Conservation (phyloP, 2,888 invertebrate species). For the Dicycla oo region DNA sequence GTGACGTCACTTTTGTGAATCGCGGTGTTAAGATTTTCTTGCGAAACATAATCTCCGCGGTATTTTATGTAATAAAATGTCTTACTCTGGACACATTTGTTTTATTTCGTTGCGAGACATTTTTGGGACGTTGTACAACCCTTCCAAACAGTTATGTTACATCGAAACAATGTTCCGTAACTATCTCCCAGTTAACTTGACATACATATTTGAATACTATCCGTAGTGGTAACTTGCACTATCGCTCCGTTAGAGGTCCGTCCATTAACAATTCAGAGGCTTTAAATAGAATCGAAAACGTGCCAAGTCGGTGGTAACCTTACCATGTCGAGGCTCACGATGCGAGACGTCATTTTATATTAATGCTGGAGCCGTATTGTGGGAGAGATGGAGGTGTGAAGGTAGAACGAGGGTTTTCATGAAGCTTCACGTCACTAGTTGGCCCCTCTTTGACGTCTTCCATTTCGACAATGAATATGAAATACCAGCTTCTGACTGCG, state of each 20-base stretch:
- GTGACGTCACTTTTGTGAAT: too few species aligned
- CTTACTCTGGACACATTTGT: too few species aligned
- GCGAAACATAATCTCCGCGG: too few species aligned
- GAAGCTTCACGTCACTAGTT: too few species aligned
- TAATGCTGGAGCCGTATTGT: conserved; percentile 67
- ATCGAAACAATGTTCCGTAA: conserved; percentile 33
- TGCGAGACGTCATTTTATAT: conserved; percentile 76
- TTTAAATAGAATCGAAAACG: conserved; percentile 88
- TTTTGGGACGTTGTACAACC: too few species aligned
- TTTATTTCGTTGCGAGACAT: too few species aligned
- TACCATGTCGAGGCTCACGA: conserved; percentile 51
- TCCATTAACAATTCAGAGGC: conserved; percentile 83
- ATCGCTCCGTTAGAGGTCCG: conserved; percentile 60
- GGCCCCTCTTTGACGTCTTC: too few species aligned
- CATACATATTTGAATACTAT: conserved; percentile 65
- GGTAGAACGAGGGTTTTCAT: background rate
- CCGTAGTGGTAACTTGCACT: conserved; percentile 53
- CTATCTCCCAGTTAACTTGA: conserved; percentile 56
- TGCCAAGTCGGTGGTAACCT: conserved; percentile 76
- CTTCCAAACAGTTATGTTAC: conserved; percentile 17
- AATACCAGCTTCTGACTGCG: too few species aligned
- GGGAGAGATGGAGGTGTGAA: conserved; percentile 8
- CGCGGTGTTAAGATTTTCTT: too few species aligned
- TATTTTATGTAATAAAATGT: too few species aligned
- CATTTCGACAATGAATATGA: too few species aligned